These are phyloP conservation scores for Montipora capitata DNA, from an alignment of 92 coral and sea anemone genomes.

Conservation along the genomic window DNA sequence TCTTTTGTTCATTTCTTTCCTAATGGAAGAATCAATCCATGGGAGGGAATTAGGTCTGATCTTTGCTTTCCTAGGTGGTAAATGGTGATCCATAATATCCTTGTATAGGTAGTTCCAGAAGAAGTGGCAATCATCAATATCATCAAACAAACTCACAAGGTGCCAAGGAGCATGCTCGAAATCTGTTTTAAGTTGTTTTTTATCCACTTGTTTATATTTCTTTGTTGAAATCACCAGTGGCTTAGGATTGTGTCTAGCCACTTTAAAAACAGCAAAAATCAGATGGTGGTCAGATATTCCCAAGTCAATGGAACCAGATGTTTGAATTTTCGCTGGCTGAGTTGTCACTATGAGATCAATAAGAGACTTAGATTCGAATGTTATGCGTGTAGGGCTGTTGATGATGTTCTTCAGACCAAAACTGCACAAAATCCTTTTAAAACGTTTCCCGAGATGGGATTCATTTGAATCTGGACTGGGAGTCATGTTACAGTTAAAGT, in stretches of 20 bases:
- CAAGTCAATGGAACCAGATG: conserved; percentile 1
- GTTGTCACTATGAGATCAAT: background rate
- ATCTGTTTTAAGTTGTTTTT: conserved; percentile 1
- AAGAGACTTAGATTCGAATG: background rate
- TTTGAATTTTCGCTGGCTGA: background rate
- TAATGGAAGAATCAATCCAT: conserved; percentile 35
- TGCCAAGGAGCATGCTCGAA: conserved; percentile 36
- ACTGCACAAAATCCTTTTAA: background rate
- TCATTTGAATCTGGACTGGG: conserved; percentile 1
- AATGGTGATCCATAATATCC: conserved; percentile 15
- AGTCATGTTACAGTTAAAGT: background rate
- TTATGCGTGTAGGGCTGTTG: conserved; percentile 11
- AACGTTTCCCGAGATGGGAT: background rate
- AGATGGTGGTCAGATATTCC: conserved; percentile 48
- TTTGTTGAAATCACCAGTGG: conserved; percentile 38
- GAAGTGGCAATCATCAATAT: conserved; percentile 25
- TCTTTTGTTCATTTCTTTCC: conserved; percentile 44
- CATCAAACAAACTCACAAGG: conserved; percentile 18
- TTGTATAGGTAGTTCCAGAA: conserved; percentile 27
- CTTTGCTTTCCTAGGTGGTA: conserved; percentile 18
- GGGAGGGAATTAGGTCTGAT: conserved; percentile 37
- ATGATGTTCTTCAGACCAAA: background rate
- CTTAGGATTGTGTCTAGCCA: conserved; percentile 24
- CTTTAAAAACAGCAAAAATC: conserved; percentile 50
- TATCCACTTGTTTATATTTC: conserved; percentile 26